Conservation (phyloP, 2,888 invertebrate species). For the Homarus gammarus region DNA sequence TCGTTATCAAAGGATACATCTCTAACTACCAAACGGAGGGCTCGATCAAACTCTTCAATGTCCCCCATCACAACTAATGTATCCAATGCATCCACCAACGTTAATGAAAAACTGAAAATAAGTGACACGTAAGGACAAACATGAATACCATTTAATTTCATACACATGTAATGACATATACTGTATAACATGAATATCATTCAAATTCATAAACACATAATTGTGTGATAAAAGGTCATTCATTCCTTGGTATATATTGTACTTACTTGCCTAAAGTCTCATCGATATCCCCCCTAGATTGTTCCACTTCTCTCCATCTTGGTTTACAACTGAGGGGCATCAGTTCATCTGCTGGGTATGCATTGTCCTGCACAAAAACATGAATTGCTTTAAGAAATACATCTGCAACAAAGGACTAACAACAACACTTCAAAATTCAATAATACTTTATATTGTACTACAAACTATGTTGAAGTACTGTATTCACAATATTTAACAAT, state of each 20-base stretch:
- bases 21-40: conserved; percentile 90
- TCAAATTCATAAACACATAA: too few species aligned
- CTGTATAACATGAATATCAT: too few species aligned
- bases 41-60: conserved; percentile 95
- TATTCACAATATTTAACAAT: too few species aligned
- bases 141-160: background rate
- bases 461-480: too few species aligned
- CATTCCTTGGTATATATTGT: background rate
- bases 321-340: conserved; percentile 98
- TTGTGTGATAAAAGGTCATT: too few species aligned
- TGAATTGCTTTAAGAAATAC: too few species aligned
- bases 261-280: conserved; percentile 97
- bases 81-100: conserved; percentile 95
- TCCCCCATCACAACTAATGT: conserved; percentile 94
- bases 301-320: conserved; percentile 92
- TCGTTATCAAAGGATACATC: conserved; percentile 96
- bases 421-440: too few species aligned
- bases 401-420: too few species aligned
- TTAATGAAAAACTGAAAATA: conserved; percentile 92
- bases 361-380: conserved; percentile 84
- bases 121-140: background rate
- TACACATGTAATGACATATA: background rate
- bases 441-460: too few species aligned
- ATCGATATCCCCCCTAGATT: conserved; percentile 96
- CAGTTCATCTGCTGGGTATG: conserved; percentile 98